Conservation (phyloP, 1,140 invertebrate species). For the Drosophila pseudoananassae region DNA sequence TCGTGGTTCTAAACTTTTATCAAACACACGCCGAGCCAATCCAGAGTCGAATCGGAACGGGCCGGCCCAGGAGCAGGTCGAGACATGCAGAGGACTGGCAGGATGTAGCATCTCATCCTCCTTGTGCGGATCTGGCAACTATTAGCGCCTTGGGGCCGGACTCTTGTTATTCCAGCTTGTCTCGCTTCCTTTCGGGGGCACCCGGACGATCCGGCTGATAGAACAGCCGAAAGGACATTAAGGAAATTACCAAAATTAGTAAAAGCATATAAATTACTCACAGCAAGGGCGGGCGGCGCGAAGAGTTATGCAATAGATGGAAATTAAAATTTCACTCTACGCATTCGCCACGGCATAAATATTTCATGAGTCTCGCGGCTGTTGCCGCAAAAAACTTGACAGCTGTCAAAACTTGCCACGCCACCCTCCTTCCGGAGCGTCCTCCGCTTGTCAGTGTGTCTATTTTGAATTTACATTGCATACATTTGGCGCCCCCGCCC, state of each 20-base stretch:
- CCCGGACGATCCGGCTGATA: constrained; percentile 17
- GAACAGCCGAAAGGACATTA: constrained; percentile 74
- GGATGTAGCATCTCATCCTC: constrained; percentile 9
- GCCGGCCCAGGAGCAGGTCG: constrained; percentile 31
- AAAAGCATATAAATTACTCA: constrained; percentile 64
- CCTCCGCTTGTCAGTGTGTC: constrained; percentile 24
- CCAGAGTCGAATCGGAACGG: constrained; percentile 3
- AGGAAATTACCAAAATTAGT: constrained; percentile 81
- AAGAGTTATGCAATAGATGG: constrained; percentile 26
- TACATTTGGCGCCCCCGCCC: constrained; percentile 33
- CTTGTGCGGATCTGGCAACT: constrained; percentile 55
- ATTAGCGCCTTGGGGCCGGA: constrained; percentile 69
- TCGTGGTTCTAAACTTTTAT: constrained; percentile 81
- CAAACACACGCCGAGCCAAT: constrained; percentile 71
- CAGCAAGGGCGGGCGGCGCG: neutral
- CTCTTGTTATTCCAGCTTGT: constrained; percentile 77
- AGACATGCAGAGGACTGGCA: constrained; percentile 37
- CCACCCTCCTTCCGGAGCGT: constrained; percentile 7
- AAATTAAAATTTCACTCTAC: constrained; percentile 67
- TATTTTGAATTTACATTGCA: constrained; percentile 66
- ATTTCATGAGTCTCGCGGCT: constrained; percentile 71
- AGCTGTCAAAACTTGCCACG: constrained; percentile 72
- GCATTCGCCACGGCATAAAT: constrained; percentile 67
- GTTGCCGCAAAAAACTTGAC: constrained; percentile 67
- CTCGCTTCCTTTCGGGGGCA: constrained; percentile 59